Percentiles rank a stretch among this genome's conserved stretches.
Conservation (phyloP, 1,140 invertebrate species). For the Ladona fulva region DNA sequence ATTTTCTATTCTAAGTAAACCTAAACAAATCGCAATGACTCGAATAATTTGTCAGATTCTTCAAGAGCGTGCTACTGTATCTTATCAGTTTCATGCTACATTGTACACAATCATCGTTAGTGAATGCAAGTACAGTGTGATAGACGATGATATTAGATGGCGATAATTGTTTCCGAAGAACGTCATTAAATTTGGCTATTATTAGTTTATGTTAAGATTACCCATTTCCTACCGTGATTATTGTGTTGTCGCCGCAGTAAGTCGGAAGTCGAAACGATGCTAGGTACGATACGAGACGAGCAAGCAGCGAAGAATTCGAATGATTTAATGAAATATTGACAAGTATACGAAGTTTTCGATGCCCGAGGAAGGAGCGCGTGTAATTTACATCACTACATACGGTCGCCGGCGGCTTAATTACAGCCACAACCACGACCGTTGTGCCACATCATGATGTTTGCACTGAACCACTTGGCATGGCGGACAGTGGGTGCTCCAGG, state of each 20-base stretch:
- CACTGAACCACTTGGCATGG: conserved; percentile 44
- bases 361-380: conserved; percentile 19
- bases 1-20: no score
- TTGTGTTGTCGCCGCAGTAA: conserved; percentile 22
- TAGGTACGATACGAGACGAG: conserved; percentile 21
- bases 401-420: conserved; percentile 28
- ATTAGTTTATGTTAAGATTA: no score
- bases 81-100: not conserved
- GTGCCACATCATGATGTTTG: conserved; percentile 45
- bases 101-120: not conserved
- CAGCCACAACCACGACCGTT: conserved; percentile 35
- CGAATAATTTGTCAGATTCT: no score
- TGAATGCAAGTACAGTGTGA: not conserved
- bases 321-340: conserved; percentile 17
- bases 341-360: conserved; percentile 20
- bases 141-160: no score
- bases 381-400: conserved; percentile 24
- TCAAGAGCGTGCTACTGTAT: not conserved
- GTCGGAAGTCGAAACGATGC: conserved; percentile 19
- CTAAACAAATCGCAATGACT: no score
- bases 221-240: conserved; percentile 19
- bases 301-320: conserved; percentile 17
- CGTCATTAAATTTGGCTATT: no score
- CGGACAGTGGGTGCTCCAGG: conserved; percentile 26
- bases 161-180: no score